Percentiles rank a stretch among this genome's conserved stretches.
Evolutionary conservation across 1,140 invertebrate species (phyloP).

Genomic region (Pteromalus puparum): DNA sequence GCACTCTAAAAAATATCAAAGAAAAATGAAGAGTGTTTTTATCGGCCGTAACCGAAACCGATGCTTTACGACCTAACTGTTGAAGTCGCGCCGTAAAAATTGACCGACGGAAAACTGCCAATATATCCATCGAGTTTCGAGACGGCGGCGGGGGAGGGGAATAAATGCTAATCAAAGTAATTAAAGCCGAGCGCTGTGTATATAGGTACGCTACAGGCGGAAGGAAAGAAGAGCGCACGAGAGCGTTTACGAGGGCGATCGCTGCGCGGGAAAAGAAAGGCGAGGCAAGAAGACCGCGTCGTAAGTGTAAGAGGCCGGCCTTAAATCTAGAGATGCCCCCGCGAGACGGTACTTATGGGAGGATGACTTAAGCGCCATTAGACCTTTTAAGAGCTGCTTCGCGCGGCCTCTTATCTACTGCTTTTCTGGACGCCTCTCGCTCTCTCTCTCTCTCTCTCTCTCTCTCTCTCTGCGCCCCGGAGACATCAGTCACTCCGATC

Average conservation of each 20-base stretch:
- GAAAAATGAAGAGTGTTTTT: not conserved
- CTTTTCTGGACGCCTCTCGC: constrained; percentile 2
- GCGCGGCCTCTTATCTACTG: constrained; percentile 51
- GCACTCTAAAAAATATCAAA: not conserved
- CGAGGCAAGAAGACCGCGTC: not conserved
- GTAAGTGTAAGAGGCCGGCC: constrained; percentile 8
- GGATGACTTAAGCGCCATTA: constrained; percentile 56
- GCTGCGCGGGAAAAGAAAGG: not conserved
- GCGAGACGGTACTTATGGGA: constrained; percentile 31
- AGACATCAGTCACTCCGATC: constrained; percentile 26
- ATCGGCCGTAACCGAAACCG: not conserved
- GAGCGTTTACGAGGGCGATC: constrained; percentile 14
- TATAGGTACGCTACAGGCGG: not conserved
- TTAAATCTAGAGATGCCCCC: constrained; percentile 18
- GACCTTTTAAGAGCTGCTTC: constrained; percentile 52
- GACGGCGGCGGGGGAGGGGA: too few relatives aligned
- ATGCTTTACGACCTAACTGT: not conserved
- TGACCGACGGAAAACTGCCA: not conserved
- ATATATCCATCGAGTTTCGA: not conserved
- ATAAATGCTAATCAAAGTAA: not conserved
- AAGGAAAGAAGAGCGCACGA: not conserved
- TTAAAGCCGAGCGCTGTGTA: not conserved
- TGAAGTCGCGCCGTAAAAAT: not conserved
- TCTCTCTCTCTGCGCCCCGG: too few relatives aligned
- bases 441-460: too few relatives aligned